These are phyloP conservation scores for zebrafish (Danio rerio) DNA, from an alignment of 2,113 vertebrate genomes.

Conservation along the genomic window GRCz12tu NC_133176.1:424501-425000, in stretches of 20 bases:
- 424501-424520: conserved; percentile 94
- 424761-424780: conserved; percentile 96
- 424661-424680: not conserved
- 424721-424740: conserved; percentile 96
- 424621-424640: not conserved
- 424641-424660: too few relatives aligned
- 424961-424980: not conserved
- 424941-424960: not conserved
- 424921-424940: conserved; percentile 77
- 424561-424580: conserved; percentile 93
- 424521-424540: conserved; percentile 95
- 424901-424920: conserved; percentile 92
- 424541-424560: conserved; percentile 90
- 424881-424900: conserved; percentile 98
- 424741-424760: conserved; percentile 91
- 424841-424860: not conserved
- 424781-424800: conserved; percentile 1
- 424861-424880: conserved; percentile 81
- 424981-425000: not conserved
- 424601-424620: not conserved
- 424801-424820: too few relatives aligned
- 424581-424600: not conserved
- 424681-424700: not conserved
- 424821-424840: too few relatives aligned
- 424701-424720: conserved; percentile 67